Percentiles rank a stretch among this genome's conserved stretches.
Evolutionary conservation across 2,888 invertebrate species (phyloP).

Genomic region (Helicoverpa assulta): DNA sequence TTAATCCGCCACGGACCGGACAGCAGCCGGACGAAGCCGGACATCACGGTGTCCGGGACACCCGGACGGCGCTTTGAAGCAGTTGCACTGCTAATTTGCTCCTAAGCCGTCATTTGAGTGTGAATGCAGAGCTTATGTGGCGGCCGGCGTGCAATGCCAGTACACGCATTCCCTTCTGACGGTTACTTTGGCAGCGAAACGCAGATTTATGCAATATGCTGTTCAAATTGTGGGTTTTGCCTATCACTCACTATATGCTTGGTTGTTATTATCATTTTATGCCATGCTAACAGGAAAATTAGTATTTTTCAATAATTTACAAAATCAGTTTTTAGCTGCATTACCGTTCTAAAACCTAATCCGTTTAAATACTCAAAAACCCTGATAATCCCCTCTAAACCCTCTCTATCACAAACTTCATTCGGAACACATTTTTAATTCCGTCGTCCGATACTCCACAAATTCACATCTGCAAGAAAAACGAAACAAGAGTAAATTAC

Average conservation of each 20-base stretch:
- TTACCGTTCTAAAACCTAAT: not conserved
- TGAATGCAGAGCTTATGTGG: slow-evolving; percentile 27
- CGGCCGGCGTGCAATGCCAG: not conserved
- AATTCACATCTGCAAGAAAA: slow-evolving; percentile 35
- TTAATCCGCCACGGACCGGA: slow-evolving; percentile 32
- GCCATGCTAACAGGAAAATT: too few relatives aligned
- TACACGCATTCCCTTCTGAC: slow-evolving; percentile 13
- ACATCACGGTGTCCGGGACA: slow-evolving; percentile 23
- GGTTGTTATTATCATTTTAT: too few relatives aligned
- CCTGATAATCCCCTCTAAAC: not conserved
- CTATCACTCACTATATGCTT: not conserved
- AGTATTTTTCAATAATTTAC: too few relatives aligned
- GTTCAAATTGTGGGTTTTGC: not conserved
- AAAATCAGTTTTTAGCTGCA: too few relatives aligned
- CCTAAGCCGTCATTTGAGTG: slow-evolving; percentile 40
- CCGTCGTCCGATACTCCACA: not conserved
- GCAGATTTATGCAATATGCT: slow-evolving; percentile 9
- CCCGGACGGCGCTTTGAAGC: slow-evolving; percentile 40
- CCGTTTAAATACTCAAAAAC: not conserved
- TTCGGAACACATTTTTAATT: slow-evolving; percentile 1
- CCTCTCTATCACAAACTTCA: too few relatives aligned
- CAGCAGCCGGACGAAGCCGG: slow-evolving; percentile 23
- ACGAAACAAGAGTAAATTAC: slow-evolving; percentile 47
- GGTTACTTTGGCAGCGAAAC: slow-evolving; percentile 6
- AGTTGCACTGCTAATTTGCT: slow-evolving; percentile 44